These are phyloP conservation scores for Ceratosolen solmsi DNA, from an alignment of 1,140 invertebrate species.

Conservation along the genomic window DNA sequence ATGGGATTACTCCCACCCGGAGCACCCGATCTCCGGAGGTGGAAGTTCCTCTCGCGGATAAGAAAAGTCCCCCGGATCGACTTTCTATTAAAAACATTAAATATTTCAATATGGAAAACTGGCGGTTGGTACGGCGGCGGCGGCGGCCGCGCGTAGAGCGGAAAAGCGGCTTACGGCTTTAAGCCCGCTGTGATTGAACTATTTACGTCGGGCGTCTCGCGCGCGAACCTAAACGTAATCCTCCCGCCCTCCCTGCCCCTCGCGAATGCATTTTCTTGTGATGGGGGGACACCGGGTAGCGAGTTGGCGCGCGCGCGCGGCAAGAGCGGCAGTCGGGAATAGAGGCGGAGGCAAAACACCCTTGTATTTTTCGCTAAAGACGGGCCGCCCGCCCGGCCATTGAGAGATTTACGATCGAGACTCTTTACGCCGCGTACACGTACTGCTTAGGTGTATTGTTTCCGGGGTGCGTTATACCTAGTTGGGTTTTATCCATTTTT, in stretches of 20 bases:
- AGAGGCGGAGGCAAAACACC: constrained; percentile 17
- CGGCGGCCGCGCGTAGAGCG: constrained; percentile 1
- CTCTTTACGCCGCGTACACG: too few species aligned
- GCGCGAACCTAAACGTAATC: constrained; percentile 50
- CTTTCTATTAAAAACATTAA: constrained; percentile 61
- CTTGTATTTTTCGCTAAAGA: constrained; percentile 3
- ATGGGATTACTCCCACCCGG: constrained; percentile 38
- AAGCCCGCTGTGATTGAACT: constrained; percentile 63
- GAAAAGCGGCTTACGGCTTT: constrained; percentile 58
- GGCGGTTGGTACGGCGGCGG: neutral
- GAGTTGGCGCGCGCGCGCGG: too few species aligned
- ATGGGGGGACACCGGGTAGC: neutral
- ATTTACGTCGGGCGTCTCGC: constrained; percentile 57
- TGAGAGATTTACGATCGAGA: too few species aligned
- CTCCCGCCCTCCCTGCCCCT: constrained; percentile 20
- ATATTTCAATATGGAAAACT: constrained; percentile 59
- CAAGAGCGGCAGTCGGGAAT: neutral
- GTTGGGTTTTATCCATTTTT: constrained; percentile 29
- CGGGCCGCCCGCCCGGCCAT: neutral
- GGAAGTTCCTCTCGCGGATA: neutral
- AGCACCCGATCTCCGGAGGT: neutral
- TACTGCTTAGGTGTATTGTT: neutral
- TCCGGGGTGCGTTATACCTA: neutral
- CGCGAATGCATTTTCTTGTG: neutral
- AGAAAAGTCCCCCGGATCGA: constrained; percentile 51